Conservation (phyloP, 2,797 vertebrate genomes). For the Pseudomugil gertrudae region DNA sequence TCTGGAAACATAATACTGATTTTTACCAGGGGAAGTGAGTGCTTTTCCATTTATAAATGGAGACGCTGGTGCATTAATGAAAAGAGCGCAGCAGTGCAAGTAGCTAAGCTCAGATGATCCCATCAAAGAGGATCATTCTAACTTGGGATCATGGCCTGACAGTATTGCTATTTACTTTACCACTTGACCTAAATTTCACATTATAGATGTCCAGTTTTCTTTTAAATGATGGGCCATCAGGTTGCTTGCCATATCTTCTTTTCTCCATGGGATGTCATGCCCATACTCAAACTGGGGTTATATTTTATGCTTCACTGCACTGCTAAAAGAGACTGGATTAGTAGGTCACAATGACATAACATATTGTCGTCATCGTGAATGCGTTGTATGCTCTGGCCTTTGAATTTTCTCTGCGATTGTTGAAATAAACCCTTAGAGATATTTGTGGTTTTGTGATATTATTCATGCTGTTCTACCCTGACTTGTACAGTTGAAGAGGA, state of each 20-base stretch:
- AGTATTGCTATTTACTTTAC: slow-evolving; percentile 1
- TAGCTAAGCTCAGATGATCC: slow-evolving; percentile 59
- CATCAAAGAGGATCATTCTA: slow-evolving; percentile 58
- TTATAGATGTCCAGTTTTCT: slow-evolving; percentile 12
- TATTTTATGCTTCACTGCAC: slow-evolving; percentile 56
- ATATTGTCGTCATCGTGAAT: slow-evolving; percentile 36
- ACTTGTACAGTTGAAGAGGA: slow-evolving; percentile 1
- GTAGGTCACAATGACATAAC: slow-evolving; percentile 77
- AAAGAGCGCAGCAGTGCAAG: slow-evolving; percentile 33
- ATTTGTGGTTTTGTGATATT: not conserved
- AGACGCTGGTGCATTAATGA: not conserved
- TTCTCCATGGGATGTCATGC: slow-evolving; percentile 18
- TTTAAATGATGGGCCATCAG: not conserved
- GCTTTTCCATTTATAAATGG: too few species aligned
- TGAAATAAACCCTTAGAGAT: slow-evolving; percentile 3
- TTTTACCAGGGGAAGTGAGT: too few species aligned
- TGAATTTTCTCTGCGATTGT: slow-evolving; percentile 25
- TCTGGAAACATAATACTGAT: not conserved
- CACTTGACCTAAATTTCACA: slow-evolving; percentile 30
- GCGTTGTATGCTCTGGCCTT: slow-evolving; percentile 11
- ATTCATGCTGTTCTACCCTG: slow-evolving; percentile 12
- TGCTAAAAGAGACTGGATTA: slow-evolving; percentile 68
- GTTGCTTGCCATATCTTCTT: slow-evolving; percentile 1
- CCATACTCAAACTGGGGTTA: slow-evolving; percentile 16
- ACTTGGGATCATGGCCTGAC: slow-evolving; percentile 33